These are phyloP conservation scores for Entomobrya multifasciata DNA, from an alignment of 2,888 invertebrate species.

Conservation along the genomic window DNA sequence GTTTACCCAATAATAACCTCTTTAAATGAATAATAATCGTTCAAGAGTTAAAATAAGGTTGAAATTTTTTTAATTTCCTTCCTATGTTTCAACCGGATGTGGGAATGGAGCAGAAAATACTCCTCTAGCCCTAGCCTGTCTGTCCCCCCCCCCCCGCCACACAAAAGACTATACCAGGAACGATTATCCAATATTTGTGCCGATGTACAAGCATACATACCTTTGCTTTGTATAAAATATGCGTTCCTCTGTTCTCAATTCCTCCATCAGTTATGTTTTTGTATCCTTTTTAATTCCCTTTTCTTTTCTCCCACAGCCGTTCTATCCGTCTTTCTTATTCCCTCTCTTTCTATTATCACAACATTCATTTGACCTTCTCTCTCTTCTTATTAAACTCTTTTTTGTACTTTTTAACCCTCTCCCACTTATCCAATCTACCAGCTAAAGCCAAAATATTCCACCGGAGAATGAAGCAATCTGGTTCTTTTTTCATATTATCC, in stretches of 20 bases:
- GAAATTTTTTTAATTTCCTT: constrained; percentile 70
- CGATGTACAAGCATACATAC: no score
- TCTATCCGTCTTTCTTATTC: background rate
- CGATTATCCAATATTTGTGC: no score
- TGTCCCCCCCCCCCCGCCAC: background rate
- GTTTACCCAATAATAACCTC: background rate
- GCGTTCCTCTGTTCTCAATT: no score
- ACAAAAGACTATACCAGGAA: no score
- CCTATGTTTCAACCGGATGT: constrained; percentile 57
- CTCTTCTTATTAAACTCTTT: no score
- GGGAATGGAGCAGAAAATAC: constrained; percentile 65
- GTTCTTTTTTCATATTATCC: background rate
- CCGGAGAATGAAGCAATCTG: constrained; percentile 8
- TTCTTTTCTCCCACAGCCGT: background rate
- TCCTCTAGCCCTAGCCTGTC: constrained; percentile 34
- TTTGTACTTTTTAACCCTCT: constrained; percentile 8
- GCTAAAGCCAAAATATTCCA: background rate
- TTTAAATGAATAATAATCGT: constrained; percentile 55
- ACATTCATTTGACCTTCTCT: constrained; percentile 23
- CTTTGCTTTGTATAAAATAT: no score
- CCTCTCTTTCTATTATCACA: background rate
- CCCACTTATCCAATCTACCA: background rate
- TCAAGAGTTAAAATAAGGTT: constrained; percentile 42
- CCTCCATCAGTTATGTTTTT: background rate
- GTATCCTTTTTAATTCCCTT: background rate